Evolutionary conservation across 64 coral and sea anemone species (phyloP), one percentile per base, ranked within the genome.

Genomic region (Dendronephthya gigantea): DNA sequence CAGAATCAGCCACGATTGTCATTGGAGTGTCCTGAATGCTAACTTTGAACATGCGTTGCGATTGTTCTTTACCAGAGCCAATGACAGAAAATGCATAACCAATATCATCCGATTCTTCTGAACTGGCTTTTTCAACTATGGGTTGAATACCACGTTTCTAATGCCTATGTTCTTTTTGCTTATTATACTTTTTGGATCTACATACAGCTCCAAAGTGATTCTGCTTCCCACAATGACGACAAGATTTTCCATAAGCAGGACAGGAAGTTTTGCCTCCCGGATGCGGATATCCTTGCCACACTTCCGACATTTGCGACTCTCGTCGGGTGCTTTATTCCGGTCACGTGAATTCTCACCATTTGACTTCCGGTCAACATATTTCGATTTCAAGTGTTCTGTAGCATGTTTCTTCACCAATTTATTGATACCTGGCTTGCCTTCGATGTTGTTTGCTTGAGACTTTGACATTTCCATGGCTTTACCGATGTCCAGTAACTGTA

Each of bases 381-480:
- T n/a, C n/a, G n/a, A n/a, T n/a, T n/a, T n/a, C n/a, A n/a, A n/a
- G n/a, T n/a, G n/a, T n/a, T n/a, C n/a, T n/a, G n/a, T n/a, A n/a
- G n/a, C n/a, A 30, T 76, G 2, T 25, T 76, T 76, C 31, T 28
- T 65, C 47, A 10, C 25, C 17, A 85, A 36, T 32, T 76, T 90
- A 10, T 85, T 85, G 8, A 90, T 68, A 14, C n/a, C 9, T 16
- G 68, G 40, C 22, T 81, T 85, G 0, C 28, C 88, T 47, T 90
- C 88, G 31, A 85, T 90, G 1, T 76, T 50, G 28, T 36, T 43
- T 9, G 88, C 88, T 35, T 90, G 88, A 13, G 83, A 35, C 35
- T 47, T 85, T 31, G 89, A 82, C 11, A 90, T 29, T 52, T 93
- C 84, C 62, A 90, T 82, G 6, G 85, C 72, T 84, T 90, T 93